Conservation (phyloP, 2,797 vertebrate genomes). For the Bufotes viridis region DNA sequence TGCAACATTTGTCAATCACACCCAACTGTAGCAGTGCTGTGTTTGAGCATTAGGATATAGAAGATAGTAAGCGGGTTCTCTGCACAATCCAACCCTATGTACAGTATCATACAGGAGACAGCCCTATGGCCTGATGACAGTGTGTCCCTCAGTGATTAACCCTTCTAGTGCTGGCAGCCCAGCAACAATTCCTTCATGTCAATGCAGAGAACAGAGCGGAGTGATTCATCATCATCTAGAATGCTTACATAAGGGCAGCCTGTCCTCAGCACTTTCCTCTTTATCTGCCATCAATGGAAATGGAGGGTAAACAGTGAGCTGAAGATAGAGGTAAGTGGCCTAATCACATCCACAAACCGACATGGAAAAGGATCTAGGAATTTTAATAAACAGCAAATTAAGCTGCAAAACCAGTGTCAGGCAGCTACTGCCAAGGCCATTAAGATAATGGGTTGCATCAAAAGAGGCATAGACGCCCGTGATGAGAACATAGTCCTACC, state of each 20-base stretch:
- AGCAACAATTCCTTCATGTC: neutral
- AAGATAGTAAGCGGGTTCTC: neutral
- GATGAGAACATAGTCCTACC: too few species aligned
- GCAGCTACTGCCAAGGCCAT: too few species aligned
- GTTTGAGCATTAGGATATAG: neutral
- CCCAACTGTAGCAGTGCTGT: neutral
- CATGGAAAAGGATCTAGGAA: too few species aligned
- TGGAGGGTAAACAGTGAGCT: slow-evolving; percentile 23
- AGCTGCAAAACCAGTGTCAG: too few species aligned
- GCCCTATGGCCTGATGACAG: too few species aligned
- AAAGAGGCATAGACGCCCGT: too few species aligned
- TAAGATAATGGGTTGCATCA: too few species aligned
- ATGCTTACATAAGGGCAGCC: neutral
- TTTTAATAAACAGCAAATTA: too few species aligned
- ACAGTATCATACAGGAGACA: too few species aligned
- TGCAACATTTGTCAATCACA: neutral
- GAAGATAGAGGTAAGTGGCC: slow-evolving; percentile 37
- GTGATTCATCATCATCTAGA: slow-evolving; percentile 17
- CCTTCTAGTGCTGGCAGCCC: too few species aligned
- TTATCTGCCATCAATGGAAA: slow-evolving; percentile 42
- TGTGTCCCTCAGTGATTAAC: too few species aligned
- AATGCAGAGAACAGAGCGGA: slow-evolving; percentile 12
- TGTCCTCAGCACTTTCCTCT: neutral
- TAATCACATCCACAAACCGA: neutral
- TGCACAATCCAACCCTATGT: neutral